These are phyloP conservation scores for Drosophila obscura DNA, from an alignment of 1,140 invertebrate species.

Conservation along the genomic window DNA sequence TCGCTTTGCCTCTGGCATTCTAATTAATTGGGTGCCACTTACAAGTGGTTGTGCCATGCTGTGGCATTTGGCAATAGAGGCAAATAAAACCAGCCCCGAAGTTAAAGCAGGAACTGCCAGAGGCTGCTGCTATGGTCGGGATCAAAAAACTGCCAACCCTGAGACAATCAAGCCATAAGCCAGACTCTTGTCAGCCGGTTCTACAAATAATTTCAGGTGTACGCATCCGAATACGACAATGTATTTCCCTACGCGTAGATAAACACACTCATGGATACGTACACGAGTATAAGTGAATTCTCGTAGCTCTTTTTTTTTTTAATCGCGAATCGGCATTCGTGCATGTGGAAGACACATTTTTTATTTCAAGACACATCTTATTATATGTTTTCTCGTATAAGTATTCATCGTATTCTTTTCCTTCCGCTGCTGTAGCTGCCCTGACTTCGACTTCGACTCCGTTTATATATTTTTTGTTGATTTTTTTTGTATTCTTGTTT, in stretches of 20 bases:
- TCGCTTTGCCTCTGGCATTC: too few species aligned
- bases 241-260: background rate
- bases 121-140: conserved; percentile 27
- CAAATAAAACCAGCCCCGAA: background rate
- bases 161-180: conserved; percentile 18
- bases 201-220: conserved; percentile 39
- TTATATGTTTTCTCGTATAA: conserved; percentile 3
- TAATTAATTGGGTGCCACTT: too few species aligned
- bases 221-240: conserved; percentile 12
- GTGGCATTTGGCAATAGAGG: conserved; percentile 4
- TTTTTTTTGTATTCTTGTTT: conserved; percentile 6
- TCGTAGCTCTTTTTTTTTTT: conserved; percentile 29
- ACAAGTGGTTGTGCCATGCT: too few species aligned
- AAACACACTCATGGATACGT: background rate
- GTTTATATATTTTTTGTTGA: background rate
- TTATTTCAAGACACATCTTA: conserved; percentile 51
- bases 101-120: conserved; percentile 44
- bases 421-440: background rate
- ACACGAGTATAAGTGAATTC: background rate
- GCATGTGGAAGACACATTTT: conserved; percentile 26
- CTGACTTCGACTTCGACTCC: too few species aligned
- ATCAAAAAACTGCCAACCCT: conserved; percentile 61
- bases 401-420: conserved; percentile 25
- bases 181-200: conserved; percentile 48
- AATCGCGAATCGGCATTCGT: conserved; percentile 26